Evolutionary conservation across 2,797 vertebrate genomes (phyloP).

Genomic region (Tauraco hartlaubi): DNA sequence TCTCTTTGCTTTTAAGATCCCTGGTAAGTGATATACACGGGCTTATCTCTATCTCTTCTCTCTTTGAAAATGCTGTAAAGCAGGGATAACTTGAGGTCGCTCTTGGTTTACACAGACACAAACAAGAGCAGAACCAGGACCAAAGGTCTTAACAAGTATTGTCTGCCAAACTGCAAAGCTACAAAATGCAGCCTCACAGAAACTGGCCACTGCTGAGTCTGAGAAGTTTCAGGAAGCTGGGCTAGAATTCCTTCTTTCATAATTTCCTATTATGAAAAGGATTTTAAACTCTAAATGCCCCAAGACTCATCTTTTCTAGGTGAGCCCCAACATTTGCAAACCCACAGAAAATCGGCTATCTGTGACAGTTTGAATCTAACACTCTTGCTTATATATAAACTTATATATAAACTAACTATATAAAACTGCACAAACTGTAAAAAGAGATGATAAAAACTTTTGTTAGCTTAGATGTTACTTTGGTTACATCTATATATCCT

Average conservation of each 20-base stretch:
- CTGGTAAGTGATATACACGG: background rate
- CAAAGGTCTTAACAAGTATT: slow-evolving; percentile 1
- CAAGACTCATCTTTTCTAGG: background rate
- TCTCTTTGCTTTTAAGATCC: slow-evolving; percentile 31
- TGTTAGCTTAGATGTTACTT: background rate
- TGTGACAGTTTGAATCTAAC: background rate
- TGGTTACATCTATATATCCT: background rate
- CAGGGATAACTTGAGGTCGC: background rate
- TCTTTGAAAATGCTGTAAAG: slow-evolving; percentile 61
- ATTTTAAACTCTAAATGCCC: background rate
- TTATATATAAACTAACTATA: too few species aligned
- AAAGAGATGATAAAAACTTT: background rate
- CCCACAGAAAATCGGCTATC: background rate
- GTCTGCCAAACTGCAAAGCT: background rate
- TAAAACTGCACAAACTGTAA: background rate
- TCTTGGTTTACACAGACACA: slow-evolving; percentile 11
- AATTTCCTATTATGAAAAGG: background rate
- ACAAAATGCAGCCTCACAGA: background rate
- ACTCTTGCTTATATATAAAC: background rate
- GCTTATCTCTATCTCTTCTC: slow-evolving; percentile 57
- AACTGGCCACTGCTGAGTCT: background rate
- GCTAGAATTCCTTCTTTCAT: background rate
- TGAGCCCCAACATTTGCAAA: background rate
- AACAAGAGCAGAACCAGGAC: slow-evolving; percentile 16
- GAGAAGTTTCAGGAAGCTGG: background rate